A percentile compares a stretch with the other conserved stretches of the same genome.
Evolutionary conservation across 2,113 vertebrate genomes (phyloP).

Genomic region (Sylvia atricapilla): DNA sequence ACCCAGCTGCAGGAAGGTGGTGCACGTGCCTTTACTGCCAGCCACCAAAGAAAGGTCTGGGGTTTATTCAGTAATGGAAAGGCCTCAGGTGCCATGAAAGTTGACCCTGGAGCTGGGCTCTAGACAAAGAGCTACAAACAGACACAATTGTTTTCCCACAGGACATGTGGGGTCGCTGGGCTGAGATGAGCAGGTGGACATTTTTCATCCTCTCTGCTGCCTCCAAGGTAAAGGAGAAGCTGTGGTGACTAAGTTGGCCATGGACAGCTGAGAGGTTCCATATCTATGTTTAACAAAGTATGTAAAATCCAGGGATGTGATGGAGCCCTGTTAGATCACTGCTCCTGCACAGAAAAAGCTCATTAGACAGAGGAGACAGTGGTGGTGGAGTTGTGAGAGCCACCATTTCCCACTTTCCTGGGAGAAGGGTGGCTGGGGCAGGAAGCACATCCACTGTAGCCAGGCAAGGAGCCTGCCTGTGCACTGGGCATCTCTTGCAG

Average conservation of each 20-base stretch:
- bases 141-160: not conserved
- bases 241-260: rapidly evolving
- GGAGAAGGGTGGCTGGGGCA: not conserved
- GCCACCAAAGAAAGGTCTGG: not conserved
- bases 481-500: not conserved
- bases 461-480: not conserved
- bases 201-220: not conserved
- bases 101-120: not conserved
- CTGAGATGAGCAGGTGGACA: not conserved
- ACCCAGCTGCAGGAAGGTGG: not conserved
- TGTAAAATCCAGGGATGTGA: not conserved
- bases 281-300: not conserved
- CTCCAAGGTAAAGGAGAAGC: not conserved
- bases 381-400: not conserved
- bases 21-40: not conserved
- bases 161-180: rapidly evolving
- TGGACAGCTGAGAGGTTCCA: rapidly evolving
- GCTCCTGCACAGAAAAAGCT: rapidly evolving
- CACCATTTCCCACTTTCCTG: not conserved
- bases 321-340: not conserved
- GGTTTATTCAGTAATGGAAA: not conserved
- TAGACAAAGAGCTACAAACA: not conserved
- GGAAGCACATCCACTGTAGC: not conserved
- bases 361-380: rapidly evolving
- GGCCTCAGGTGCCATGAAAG: not conserved